Percentiles rank a stretch among this genome's conserved stretches.
phyloP scores from a whole-genome alignment of 2,888 invertebrate genomes.

The Pristionchus mayeri region DNA sequence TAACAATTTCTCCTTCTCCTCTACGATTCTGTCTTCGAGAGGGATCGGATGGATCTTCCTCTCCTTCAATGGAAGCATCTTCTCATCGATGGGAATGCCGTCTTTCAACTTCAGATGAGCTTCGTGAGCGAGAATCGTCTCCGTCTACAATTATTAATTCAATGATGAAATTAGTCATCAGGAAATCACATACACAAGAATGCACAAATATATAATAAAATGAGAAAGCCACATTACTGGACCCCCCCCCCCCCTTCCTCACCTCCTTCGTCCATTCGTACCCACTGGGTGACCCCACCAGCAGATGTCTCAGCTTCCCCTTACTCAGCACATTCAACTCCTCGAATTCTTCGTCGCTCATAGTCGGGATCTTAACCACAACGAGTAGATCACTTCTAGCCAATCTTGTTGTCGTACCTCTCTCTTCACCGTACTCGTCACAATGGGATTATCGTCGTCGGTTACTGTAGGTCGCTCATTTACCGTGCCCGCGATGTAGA shows the following conservation, averaged over 20 bases:
- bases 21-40: constrained; percentile 36
- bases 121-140: constrained; percentile 71
- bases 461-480: constrained; percentile 71
- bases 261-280: constrained; percentile 74
- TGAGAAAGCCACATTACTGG: too few species aligned
- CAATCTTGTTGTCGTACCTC: constrained; percentile 47
- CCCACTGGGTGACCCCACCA: constrained; percentile 76
- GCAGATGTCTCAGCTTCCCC: constrained; percentile 73
- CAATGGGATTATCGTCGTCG: constrained; percentile 72
- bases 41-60: constrained; percentile 51
- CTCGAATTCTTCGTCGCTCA: constrained; percentile 72
- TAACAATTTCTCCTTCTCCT: constrained; percentile 44
- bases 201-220: too few species aligned
- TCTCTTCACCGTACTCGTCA: constrained; percentile 69
- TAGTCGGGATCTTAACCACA: constrained; percentile 74
- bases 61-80: constrained; percentile 70
- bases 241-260: neutral
- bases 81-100: constrained; percentile 65
- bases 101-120: constrained; percentile 59
- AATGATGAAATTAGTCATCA: neutral
- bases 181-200: neutral
- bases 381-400: neutral
- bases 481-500: constrained; percentile 68
- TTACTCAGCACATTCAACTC: constrained; percentile 68
- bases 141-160: constrained; percentile 58